Conservation (phyloP, 2,797 vertebrate genomes). For the Lemur catta region DNA sequence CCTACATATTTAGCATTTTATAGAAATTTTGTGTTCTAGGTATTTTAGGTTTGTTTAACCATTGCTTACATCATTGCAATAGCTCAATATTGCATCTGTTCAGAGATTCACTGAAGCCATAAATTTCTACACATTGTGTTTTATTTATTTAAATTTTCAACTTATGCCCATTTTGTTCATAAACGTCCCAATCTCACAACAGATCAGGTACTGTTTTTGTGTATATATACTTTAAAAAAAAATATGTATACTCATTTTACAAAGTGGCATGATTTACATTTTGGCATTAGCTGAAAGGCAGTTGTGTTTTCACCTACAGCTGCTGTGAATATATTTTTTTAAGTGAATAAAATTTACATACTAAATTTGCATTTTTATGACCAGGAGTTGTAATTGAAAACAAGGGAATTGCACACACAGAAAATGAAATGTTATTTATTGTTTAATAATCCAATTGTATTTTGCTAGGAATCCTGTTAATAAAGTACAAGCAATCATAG, state of each 20-base stretch:
- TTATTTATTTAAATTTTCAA: not conserved
- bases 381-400: slow-evolving; percentile 71
- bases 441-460: slow-evolving; percentile 54
- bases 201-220: not conserved
- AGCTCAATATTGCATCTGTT: not conserved
- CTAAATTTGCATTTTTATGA: slow-evolving; percentile 60
- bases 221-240: not conserved
- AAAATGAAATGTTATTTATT: slow-evolving; percentile 60
- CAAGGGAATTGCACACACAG: slow-evolving; percentile 55
- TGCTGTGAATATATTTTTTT: slow-evolving; percentile 67
- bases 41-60: not conserved
- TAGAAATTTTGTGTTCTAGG: not conserved
- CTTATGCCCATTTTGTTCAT: not conserved
- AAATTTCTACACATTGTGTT: not conserved
- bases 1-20: not conserved
- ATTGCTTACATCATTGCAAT: not conserved
- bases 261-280: slow-evolving; percentile 59
- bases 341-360: slow-evolving; percentile 74
- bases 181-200: not conserved
- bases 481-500: slow-evolving; percentile 2
- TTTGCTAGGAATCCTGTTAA: slow-evolving; percentile 46
- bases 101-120: not conserved
- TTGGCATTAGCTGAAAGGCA: slow-evolving; percentile 69
- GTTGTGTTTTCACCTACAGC: slow-evolving; percentile 57
- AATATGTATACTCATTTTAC: not conserved